These are phyloP conservation scores for Lasiurus borealis DNA, from an alignment of 2,113 vertebrate species.

Conservation along the genomic window DNA sequence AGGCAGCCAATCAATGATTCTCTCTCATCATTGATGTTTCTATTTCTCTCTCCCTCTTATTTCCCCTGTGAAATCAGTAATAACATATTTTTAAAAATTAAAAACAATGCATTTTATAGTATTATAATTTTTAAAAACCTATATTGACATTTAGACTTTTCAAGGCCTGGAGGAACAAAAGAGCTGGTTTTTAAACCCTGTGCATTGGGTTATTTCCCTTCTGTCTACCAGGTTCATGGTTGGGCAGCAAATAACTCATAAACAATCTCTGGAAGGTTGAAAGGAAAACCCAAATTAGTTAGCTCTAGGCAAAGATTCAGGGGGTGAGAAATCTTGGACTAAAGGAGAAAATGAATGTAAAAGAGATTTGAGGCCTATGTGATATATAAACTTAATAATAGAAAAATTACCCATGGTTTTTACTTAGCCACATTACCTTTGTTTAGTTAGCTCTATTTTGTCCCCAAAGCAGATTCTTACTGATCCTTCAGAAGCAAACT, in stretches of 20 bases:
- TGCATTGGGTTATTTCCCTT: constrained; percentile 45
- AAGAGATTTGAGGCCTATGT: constrained; percentile 10
- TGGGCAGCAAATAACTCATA: not conserved
- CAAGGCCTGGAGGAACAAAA: not conserved
- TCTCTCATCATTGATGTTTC: too few relatives aligned
- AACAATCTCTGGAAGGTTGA: not conserved
- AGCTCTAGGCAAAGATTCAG: not conserved
- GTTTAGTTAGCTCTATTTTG: constrained; percentile 24
- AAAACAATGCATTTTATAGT: constrained; percentile 18
- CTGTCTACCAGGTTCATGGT: not conserved
- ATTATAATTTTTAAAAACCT: constrained; percentile 13
- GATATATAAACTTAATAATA: not conserved
- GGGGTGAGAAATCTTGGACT: constrained; percentile 30
- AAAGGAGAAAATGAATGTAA: constrained; percentile 25
- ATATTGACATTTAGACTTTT: not conserved
- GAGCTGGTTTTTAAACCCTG: constrained; percentile 17
- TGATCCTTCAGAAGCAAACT: constrained; percentile 34
- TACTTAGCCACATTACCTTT: not conserved
- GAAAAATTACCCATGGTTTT: not conserved
- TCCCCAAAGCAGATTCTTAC: constrained; percentile 9
- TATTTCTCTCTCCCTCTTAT: too few relatives aligned
- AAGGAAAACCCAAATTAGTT: constrained; percentile 52
- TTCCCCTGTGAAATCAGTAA: too few relatives aligned
- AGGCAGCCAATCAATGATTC: too few relatives aligned
- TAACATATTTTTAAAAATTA: too few relatives aligned